Base-by-base conservation (phyloP, 2,888 invertebrate genomes). In the Phalera bucephala region DNA sequence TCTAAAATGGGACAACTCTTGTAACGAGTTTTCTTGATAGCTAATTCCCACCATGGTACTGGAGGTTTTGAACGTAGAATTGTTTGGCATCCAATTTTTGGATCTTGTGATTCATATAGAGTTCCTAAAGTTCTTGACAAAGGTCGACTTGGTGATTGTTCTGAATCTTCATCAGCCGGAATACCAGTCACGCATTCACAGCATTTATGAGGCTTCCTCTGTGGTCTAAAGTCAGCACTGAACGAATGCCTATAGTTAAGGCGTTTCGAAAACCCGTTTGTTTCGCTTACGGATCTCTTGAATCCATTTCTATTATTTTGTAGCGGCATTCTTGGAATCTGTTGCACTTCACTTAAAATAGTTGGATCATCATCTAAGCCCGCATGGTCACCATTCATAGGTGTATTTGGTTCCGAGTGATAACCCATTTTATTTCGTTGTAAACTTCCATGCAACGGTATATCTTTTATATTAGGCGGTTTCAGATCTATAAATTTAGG, bases 21-120 rank as follows among this genome's bases (percentile, higher is more conserved):
- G 54, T 96, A 94, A 49, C 95, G 93, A 61, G 93, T 93, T 52
- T 94, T 93, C 58, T 93, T 92, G 31, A 95, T 95, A 23, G 96
- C 96, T 59, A 96, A 80, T 80, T 96, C 96, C 94, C 95, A 96
- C 96, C 96, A 96, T 0, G 96, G 96, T 45, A 96, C 92, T 38
- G 93, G 91, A 17, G 94, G 94, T 61, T 93, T 93, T 38, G 92
- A 90, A 20, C 93, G 81, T 31, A 93, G 76, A 22, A 93, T 93
- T 1, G 93, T 92, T 76, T 93, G 93, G 55, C 92, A 93, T 20
- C 93, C 93, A 41, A 93, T 90, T 76, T 93, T 92, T n/a, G 93
- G 91, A 69, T 94, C 93, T 70, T 91, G 86, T 39, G 89, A 74
- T 70, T 90, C 90, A 47, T 90, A 90, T 30, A 90, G 68, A 17